phyloP scores from a whole-genome alignment of 2,113 vertebrate species.

The Choloepus hoffmanni region DNA sequence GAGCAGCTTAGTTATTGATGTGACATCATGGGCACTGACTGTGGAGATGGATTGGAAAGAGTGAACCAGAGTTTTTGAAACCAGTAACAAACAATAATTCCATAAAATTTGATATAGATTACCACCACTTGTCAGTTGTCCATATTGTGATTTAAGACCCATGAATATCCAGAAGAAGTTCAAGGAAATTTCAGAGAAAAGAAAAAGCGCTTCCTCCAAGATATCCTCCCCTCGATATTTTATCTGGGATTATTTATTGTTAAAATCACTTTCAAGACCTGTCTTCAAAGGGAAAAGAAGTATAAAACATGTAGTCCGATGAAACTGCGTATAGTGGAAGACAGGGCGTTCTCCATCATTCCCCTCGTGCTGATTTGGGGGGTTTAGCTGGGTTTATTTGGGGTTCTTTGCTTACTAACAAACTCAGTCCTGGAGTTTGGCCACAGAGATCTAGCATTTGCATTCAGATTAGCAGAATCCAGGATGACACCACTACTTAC shows the following conservation, averaged over 20 bases:
- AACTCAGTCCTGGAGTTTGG: neutral
- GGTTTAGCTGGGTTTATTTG: neutral
- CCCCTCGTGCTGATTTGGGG: neutral
- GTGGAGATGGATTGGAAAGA: neutral
- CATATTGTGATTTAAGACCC: neutral
- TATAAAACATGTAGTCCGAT: neutral
- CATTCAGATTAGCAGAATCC: neutral
- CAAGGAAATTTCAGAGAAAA: neutral
- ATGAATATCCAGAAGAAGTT: neutral
- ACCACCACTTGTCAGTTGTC: neutral
- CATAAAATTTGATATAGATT: neutral
- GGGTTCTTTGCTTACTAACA: neutral
- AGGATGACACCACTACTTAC: conserved; percentile 81
- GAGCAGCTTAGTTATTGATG: neutral
- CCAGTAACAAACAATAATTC: neutral
- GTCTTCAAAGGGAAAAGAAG: conserved; percentile 40
- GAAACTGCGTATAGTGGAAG: neutral
- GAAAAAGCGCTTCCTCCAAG: neutral
- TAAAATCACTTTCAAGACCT: conserved; percentile 47
- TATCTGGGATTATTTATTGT: neutral
- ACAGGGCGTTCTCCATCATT: neutral
- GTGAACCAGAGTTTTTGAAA: neutral
- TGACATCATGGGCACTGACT: neutral
- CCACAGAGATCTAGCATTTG: neutral
- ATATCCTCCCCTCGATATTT: neutral